Base-by-base conservation (phyloP, 2,797 vertebrate species). In the Xenops minutus region DNA sequence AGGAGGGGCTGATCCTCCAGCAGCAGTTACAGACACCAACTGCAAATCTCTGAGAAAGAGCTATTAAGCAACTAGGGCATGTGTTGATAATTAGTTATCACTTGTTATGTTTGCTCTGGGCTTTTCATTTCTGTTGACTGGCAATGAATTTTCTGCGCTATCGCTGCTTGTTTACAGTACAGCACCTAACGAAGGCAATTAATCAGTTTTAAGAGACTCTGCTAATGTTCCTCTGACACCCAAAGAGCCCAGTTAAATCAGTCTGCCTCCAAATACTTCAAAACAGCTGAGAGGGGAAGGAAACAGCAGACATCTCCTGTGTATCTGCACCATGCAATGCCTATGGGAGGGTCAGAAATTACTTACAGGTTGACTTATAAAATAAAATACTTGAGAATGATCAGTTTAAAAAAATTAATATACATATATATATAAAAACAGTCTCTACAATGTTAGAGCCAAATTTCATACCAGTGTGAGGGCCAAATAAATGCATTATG, bases 41-140 rank as follows among this genome's bases (percentile, higher is more conserved):
- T 9, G 30, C 91, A 67, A 44, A 82, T 81, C 85, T 90, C 62
- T 39, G 82, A 61, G 52, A 90, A 86, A 52, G 77, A 85, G 92
- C 85, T 64, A 61, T 86, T 85, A 55, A 92, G 78, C 43, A 93
- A 62, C 73, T 41, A 76, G 87, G 82, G 85, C 81, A 52, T 62
- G 86, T 77, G 79, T 67, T 69, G 85, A 79, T 94, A 92, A 95
- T 96, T 92, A 89, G 84, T 90, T 90, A 85, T 81, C 1, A 2
- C 84, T 95, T 8, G 21, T 94, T 91, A 82, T 71, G 80, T 94
- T 91, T 94, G 78, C 91, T 88, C 73, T 76, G 92, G 88, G 89
- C 74, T 96, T 91, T 93, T 82, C n/a, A 61, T 88, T 95, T 78
- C 78, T 93, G 71, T 74, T 92, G 92, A 74, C 85, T 54, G 64